Base-by-base conservation (phyloP, 2,888 invertebrate species). In the Drosophila seclusa region DNA sequence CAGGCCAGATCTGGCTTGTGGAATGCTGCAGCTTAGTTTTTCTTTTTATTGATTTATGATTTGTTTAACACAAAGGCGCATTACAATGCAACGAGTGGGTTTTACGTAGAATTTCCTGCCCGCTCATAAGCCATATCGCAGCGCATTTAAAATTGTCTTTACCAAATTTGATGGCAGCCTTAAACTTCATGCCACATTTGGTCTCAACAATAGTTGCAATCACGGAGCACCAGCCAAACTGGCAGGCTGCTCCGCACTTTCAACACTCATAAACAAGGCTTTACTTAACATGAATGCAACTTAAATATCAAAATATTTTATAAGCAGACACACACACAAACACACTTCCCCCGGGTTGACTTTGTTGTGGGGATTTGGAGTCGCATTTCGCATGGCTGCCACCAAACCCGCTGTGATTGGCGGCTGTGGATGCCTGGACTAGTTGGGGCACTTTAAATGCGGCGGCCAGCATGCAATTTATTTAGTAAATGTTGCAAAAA, bases 191-290 rank as follows among this genome's bases (percentile, higher is more conserved):
- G 89, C 85, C 90, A 80, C 89, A 90, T 87, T 89, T 90, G 89
- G 87, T 62, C 38, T 71, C 81, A 89, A 91, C 89, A 89, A 89
- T 89, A 87, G 91, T 78, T 83, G 87, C 91, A 89, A 89, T 89
- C 89, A 89, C 84, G 89, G 68, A 71, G 67, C 72, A 71, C 68
- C 50, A 52, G 64, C 68, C 59, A 53, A 45, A 16, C 54, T 53
- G 63, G 49, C 69, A 68, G 48, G 53, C 63, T 53, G 76, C 82
- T 80, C 61, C 42, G 76, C 85, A 90, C 83, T 90, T 87, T 91
- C 89, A 91, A 90, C 90, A 91, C 91, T 91, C 93, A 93, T 93
- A 93, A 93, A 93, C 91, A 91, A 93, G 93, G 92, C 93, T 93
- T 93, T 93, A 93, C 92, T 93, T 93, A 91, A 91, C 90, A 90